Evolutionary conservation across 2,888 invertebrate genomes (phyloP), one percentile per base, ranked within the genome.

Genomic region (Nycteola revayana): DNA sequence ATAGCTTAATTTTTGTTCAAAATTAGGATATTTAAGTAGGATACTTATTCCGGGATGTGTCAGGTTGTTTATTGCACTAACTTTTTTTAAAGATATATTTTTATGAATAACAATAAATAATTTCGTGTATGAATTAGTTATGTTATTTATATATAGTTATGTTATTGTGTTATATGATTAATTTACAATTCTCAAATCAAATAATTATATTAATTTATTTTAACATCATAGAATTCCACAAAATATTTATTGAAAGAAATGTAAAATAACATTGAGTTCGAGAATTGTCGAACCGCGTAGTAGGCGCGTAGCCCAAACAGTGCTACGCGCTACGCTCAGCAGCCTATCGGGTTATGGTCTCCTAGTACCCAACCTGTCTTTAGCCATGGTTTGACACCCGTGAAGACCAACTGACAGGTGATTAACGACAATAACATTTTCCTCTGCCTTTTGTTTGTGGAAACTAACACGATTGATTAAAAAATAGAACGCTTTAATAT

Each of bases 311-410:
- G 28, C 17, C 29, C 42, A 46, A 49, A 55, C 42, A 33, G 35
- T 17, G 36, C 34, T 36, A 41, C 42, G 37, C 17, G 25, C 34
- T 43, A 41, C 28, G 14, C 28, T 1, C 26, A 7, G 40, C n/a
- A 36, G 32, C 63, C 68, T 65, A 42, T 62, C 1, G 3, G 5
- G 11, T 49, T 58, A 62, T 87, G 75, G 5, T 11, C 7, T 38
- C 87, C 87, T 86, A 48, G 82, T 88, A 76, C 40, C 24, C 32
- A 45, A 81, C 75, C 85, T 87, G 86, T 87, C 88, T 77, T 57
- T 64, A 75, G 66, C 79, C 76, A 78, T 76, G 75, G 70, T 78
- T 82, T 87, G 87, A 87, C 80, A 60, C 61, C 68, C 72, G 76
- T 86, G 87, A 88, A 71, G 79, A 58, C 63, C 58, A 56, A 60